phyloP scores from a whole-genome alignment of 2,888 invertebrate genomes.

The Malachius bipustulatus region DNA sequence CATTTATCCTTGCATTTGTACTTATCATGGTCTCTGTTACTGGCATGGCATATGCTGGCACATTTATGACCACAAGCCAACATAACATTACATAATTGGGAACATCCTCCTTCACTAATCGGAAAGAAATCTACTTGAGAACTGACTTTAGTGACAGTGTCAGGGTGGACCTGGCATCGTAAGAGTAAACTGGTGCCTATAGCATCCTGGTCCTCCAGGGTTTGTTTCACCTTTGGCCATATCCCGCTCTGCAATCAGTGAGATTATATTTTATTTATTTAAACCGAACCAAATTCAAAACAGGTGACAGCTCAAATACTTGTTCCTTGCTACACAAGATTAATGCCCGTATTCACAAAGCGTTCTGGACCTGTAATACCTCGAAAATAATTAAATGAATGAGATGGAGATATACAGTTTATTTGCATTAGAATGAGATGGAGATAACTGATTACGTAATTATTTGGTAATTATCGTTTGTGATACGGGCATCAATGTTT shows the following conservation, averaged over 20 bases:
- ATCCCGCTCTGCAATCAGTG: neutral
- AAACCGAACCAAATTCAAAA: too few species aligned
- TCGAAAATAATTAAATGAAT: too few species aligned
- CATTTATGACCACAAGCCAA: constrained; percentile 52
- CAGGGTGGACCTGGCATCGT: constrained; percentile 42
- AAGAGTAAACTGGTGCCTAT: constrained; percentile 42
- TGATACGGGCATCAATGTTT: too few species aligned
- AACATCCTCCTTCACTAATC: constrained; percentile 51
- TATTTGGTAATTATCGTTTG: too few species aligned
- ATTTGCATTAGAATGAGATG: too few species aligned
- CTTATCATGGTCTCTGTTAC: constrained; percentile 41
- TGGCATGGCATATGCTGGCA: constrained; percentile 46
- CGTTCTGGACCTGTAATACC: too few species aligned
- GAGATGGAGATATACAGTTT: too few species aligned
- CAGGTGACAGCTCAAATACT: too few species aligned
- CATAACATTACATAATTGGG: constrained; percentile 37
- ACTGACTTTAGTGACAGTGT: constrained; percentile 34
- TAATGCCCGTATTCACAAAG: too few species aligned
- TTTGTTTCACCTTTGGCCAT: constrained; percentile 45
- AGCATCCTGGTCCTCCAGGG: constrained; percentile 39
- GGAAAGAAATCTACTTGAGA: constrained; percentile 37
- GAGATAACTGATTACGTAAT: too few species aligned
- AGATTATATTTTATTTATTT: too few species aligned
- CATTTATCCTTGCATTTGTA: constrained; percentile 42
- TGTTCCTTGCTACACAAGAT: too few species aligned